Evolutionary conservation across 64 coral and sea anemone species (phyloP), one percentile per base, ranked within the genome.

Genomic region (Pocillopora damicornis): DNA sequence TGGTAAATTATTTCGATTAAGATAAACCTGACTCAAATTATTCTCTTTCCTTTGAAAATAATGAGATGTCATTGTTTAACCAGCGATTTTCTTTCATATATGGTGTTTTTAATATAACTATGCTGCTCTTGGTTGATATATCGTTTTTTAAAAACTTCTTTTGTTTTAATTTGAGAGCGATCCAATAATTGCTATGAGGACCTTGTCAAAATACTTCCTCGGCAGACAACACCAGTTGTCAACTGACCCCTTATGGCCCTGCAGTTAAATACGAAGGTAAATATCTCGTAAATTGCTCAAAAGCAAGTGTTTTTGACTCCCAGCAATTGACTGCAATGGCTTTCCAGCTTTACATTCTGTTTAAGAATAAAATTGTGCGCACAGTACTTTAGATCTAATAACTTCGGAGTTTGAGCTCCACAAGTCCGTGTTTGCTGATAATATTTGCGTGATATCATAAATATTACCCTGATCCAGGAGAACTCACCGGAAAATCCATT

Each of bases 401-500:
- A 23, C 67, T 71, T n/a, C n/a, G n/a, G 20, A 71, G 67, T 3
- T 25, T 11, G 20, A 71, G 22, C 67, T 71, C 22, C 22, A 18
- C 15, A 10, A 42, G 11, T 71, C n/a, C 65, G 34, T 22, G 22
- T 22, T 58, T 56, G 63, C 38, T 42, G 22, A 13, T 73, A 58
- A 72, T 36, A 51, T 83, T 85, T 85, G 63, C 65, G 57, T 11
- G 13, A 22, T 42, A 12, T 85, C 51, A 11, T 35, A 73, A 73
- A 85, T 58, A 58, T 58, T 26, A 17, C 17, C 9, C 5, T 71
- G 51, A 85, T 65, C 81, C 72, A 51, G 42, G 64, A 12, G 81
- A 85, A n/a, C 35, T 72, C 25, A 71, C 65, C 13, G 81, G 81
- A 58, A 85, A 85, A 23, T 85, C 81, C 81, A 85, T 85, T 22